These are phyloP conservation scores for Rhagophthalmus giganteus DNA, from an alignment of 2,888 invertebrate genomes.

Conservation along the genomic window DNA sequence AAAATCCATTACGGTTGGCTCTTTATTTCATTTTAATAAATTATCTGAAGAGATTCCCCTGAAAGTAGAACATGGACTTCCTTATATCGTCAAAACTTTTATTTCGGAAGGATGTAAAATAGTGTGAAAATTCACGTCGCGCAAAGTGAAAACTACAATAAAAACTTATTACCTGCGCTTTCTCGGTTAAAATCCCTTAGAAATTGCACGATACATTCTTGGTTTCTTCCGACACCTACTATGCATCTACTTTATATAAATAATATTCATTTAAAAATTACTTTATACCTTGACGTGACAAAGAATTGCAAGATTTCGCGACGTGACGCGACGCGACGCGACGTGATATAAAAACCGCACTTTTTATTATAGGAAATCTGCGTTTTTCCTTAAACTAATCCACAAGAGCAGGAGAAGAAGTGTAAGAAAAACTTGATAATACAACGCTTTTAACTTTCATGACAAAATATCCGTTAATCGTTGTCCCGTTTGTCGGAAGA, in stretches of 20 bases:
- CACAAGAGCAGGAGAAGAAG: no score
- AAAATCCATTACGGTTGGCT: conserved; percentile 21
- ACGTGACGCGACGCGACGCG: no score
- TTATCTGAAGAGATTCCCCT: conserved; percentile 10
- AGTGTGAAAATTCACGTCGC: conserved; percentile 14
- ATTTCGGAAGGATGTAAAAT: conserved; percentile 19
- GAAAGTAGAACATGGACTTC: conserved; percentile 17
- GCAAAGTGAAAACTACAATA: conserved; percentile 22
- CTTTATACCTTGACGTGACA: no score
- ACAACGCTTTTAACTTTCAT: no score
- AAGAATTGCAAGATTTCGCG: no score
- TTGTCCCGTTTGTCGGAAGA: conserved; percentile 3
- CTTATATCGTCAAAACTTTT: conserved; percentile 25
- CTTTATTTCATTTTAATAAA: conserved; percentile 24
- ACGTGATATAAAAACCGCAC: no score
- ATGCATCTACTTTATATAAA: no score
- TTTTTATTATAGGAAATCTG: no score
- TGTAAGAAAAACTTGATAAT: conserved; percentile 5
- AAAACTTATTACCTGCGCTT: conserved; percentile 24
- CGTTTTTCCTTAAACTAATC: no score
- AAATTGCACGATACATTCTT: conserved; percentile 7
- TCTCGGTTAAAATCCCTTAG: conserved; percentile 10
- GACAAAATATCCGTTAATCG: conserved; percentile 6
- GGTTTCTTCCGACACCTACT: conserved; percentile 3
- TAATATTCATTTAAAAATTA: no score